Evolutionary conservation across 2,797 vertebrate species (phyloP).

Genomic region (Delichon dasypus): DNA sequence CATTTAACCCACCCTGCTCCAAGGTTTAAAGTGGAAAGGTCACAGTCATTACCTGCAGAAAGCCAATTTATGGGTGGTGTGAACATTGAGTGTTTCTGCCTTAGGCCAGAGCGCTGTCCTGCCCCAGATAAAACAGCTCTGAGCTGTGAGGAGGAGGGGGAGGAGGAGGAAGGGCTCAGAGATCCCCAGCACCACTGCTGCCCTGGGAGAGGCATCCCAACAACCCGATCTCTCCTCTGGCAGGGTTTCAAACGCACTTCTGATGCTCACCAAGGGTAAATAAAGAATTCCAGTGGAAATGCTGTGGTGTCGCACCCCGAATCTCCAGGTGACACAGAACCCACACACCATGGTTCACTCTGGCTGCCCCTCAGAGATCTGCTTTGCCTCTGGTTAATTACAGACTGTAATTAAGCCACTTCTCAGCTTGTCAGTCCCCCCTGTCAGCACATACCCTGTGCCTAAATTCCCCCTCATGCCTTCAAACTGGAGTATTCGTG

Average conservation of each 20-base stretch:
- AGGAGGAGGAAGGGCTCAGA: background rate
- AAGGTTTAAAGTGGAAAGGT: background rate
- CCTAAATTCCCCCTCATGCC: background rate
- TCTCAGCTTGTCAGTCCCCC: background rate
- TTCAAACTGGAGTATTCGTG: background rate
- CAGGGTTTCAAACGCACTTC: background rate
- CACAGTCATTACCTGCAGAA: background rate
- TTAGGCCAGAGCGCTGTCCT: background rate
- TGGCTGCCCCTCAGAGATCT: background rate
- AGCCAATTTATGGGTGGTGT: background rate
- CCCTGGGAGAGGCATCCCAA: background rate
- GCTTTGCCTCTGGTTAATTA: background rate
- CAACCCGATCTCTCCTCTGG: background rate
- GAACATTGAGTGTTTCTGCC: background rate
- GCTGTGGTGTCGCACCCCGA: background rate
- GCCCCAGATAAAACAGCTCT: background rate
- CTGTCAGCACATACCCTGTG: background rate
- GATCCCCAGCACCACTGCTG: background rate
- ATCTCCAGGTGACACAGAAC: background rate
- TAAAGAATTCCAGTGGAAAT: background rate
- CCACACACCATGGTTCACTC: background rate
- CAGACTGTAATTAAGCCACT: background rate
- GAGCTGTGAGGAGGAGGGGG: background rate
- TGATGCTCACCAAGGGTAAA: background rate
- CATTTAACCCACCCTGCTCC: background rate